A percentile compares a stretch with the other conserved stretches of the same genome.
Conservation (phyloP, 1,140 invertebrate species). For the Batillaria attramentaria region DNA sequence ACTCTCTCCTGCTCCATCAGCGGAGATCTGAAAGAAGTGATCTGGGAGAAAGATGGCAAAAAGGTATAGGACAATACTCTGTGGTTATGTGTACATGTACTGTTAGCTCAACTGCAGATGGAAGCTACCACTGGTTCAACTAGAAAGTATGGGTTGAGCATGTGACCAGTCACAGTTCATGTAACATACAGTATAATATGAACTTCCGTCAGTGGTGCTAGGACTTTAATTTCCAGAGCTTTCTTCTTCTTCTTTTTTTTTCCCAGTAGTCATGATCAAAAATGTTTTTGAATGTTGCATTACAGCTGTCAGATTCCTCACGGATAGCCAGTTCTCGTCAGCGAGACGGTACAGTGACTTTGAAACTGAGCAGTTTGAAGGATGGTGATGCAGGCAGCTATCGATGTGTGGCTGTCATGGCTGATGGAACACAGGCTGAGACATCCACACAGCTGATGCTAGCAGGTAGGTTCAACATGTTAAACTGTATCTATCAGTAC, state of each 20-base stretch:
- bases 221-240: background rate
- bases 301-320: constrained; percentile 1
- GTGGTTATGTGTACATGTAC: constrained; percentile 35
- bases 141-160: no score
- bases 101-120: no score
- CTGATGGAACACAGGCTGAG: constrained; percentile 85
- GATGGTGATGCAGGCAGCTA: constrained; percentile 96
- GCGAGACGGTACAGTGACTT: constrained; percentile 60
- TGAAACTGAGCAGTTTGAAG: constrained; percentile 95
- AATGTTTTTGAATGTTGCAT: background rate
- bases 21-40: constrained; percentile 16
- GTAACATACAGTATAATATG: no score
- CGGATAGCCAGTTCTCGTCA: constrained; percentile 6
- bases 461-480: constrained; percentile 48
- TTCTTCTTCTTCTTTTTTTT: background rate
- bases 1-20: constrained; percentile 55
- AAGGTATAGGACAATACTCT: constrained; percentile 45
- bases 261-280: no score
- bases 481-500: no score
- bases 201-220: background rate
- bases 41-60: constrained; percentile 63
- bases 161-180: no score
- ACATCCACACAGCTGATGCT: constrained; percentile 50
- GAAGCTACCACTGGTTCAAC: no score
- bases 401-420: constrained; percentile 92